These are phyloP conservation scores for Drosophila quasianomalipes DNA, from an alignment of 2,888 invertebrate genomes.

Conservation along the genomic window DNA sequence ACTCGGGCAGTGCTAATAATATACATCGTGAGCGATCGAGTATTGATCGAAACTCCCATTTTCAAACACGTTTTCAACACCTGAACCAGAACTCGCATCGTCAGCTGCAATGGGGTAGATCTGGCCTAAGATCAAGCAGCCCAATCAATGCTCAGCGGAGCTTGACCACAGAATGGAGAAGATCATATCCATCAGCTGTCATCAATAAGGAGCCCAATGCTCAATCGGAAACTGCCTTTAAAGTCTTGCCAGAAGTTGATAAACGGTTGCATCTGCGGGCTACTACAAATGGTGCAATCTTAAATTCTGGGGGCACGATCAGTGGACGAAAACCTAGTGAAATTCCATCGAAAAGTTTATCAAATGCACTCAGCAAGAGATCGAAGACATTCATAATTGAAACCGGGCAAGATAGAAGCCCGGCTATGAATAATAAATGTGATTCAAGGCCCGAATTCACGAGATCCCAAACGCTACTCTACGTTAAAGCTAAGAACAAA, in stretches of 20 bases:
- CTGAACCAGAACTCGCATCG: conserved; percentile 28
- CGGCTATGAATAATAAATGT: conserved; percentile 2
- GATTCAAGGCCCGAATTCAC: conserved; percentile 44
- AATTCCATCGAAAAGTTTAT: conserved; percentile 5
- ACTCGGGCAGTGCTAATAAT: conserved; percentile 79
- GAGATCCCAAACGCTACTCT: conserved; percentile 64
- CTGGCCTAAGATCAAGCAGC: conserved; percentile 35
- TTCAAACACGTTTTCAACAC: conserved; percentile 53
- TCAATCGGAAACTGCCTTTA: conserved; percentile 73
- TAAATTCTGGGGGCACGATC: conserved; percentile 93
- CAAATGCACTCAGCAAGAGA: conserved; percentile 50
- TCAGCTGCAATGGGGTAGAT: conserved; percentile 37
- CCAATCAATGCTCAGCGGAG: conserved; percentile 21
- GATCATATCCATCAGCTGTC: conserved; percentile 42
- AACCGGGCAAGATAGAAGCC: conserved; percentile 16
- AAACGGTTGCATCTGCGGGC: conserved; percentile 88
- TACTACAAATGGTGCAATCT: conserved; percentile 93
- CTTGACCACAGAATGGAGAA: conserved; percentile 49
- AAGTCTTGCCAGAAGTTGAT: conserved; percentile 90
- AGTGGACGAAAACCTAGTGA: conserved; percentile 87
- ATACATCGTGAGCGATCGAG: conserved; percentile 59
- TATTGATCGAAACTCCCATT: conserved; percentile 61
- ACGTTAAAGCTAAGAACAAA: conserved; percentile 50
- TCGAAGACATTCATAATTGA: conserved; percentile 69
- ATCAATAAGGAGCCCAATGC: conserved; percentile 29